Conservation (phyloP, 2,888 invertebrate species). For the Phortica magna region DNA sequence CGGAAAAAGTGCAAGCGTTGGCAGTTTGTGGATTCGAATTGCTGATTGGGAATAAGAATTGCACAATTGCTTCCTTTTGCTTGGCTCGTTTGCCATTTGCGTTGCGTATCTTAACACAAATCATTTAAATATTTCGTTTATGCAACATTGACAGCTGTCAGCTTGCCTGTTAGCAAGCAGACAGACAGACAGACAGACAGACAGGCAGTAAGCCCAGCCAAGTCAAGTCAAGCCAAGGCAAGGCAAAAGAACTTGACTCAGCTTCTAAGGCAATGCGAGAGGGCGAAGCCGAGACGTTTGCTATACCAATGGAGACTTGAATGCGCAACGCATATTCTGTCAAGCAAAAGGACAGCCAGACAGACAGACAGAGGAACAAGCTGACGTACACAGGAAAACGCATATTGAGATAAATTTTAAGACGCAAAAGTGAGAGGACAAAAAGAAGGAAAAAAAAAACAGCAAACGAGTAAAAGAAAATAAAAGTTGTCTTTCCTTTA, state of each 20-base stretch:
- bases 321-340: neutral
- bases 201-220: neutral
- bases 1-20: constrained; percentile 46
- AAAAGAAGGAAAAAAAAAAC: too few relatives aligned
- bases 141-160: neutral
- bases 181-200: neutral
- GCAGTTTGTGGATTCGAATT: constrained; percentile 7
- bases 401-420: neutral
- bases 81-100: constrained; percentile 30
- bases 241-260: neutral
- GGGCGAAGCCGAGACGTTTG: neutral
- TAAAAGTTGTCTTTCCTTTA: neutral
- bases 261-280: neutral
- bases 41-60: neutral
- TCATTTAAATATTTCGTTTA: constrained; percentile 23
- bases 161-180: neutral
- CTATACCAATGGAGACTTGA: neutral
- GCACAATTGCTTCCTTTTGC: constrained; percentile 22
- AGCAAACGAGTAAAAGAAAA: neutral
- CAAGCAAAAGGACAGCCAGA: neutral
- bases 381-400: neutral
- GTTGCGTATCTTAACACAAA: neutral
- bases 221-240: neutral
- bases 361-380: neutral
- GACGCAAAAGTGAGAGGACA: too few relatives aligned